These are phyloP conservation scores for Knipowitschia caucasica DNA, from an alignment of 2,797 vertebrate genomes.

Conservation along the genomic window DNA sequence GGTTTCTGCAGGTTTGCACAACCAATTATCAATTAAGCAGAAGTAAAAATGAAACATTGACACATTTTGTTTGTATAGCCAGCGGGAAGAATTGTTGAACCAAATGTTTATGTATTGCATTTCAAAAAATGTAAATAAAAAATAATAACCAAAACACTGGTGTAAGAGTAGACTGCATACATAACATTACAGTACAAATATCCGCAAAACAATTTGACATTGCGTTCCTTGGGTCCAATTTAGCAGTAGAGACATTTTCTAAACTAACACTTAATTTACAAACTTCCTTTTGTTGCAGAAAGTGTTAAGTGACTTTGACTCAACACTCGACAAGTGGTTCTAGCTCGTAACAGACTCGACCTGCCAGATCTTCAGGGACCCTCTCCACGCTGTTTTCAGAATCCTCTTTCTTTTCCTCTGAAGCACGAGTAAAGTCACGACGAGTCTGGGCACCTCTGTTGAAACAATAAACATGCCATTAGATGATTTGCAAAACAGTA, in stretches of 20 bases:
- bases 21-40: too few species aligned
- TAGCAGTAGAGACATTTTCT: not conserved
- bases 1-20: too few species aligned
- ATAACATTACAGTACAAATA: too few species aligned
- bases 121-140: too few species aligned
- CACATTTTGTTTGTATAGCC: too few species aligned
- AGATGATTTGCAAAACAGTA: not conserved
- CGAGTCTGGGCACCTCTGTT: slow-evolving; percentile 36
- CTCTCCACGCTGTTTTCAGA: slow-evolving; percentile 26
- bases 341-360: slow-evolving; percentile 65
- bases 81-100: too few species aligned
- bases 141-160: too few species aligned
- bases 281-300: not conserved
- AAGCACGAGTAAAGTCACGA: not conserved
- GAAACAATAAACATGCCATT: not conserved
- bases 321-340: slow-evolving; percentile 54
- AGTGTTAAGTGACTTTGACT: not conserved
- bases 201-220: not conserved
- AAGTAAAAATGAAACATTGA: too few species aligned
- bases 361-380: slow-evolving; percentile 60
- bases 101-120: too few species aligned
- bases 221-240: not conserved
- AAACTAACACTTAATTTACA: not conserved
- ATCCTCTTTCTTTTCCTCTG: slow-evolving; percentile 30
- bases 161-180: too few species aligned